Percentiles rank a stretch among this genome's conserved stretches.
These are phyloP conservation scores for Megaustenia siamemsis DNA, from an alignment of 2,888 invertebrate species.

Conservation along the genomic window DNA sequence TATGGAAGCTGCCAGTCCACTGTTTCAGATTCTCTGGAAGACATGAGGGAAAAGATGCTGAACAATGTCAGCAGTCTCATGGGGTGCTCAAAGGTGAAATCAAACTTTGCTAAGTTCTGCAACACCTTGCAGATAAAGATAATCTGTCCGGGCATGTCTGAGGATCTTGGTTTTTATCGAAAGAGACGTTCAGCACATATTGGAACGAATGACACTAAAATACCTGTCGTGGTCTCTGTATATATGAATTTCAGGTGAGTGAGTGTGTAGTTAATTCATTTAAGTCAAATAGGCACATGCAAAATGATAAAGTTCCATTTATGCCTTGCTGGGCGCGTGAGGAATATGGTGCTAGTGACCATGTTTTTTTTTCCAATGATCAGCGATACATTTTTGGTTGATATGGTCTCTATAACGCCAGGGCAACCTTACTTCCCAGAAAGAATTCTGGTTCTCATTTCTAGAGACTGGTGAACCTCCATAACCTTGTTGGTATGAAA, in stretches of 20 bases:
- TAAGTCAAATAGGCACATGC: no score
- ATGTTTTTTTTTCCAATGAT: no score
- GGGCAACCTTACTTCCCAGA: no score
- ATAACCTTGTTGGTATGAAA: no score
- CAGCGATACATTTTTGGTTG: no score
- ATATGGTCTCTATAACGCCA: no score
- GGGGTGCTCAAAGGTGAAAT: constrained; percentile 3
- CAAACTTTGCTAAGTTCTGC: constrained; percentile 26
- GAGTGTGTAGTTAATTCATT: background rate
- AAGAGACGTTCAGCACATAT: background rate
- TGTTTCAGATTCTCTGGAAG: background rate
- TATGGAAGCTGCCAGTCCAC: constrained; percentile 2
- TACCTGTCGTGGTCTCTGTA: constrained; percentile 14
- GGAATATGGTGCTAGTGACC: no score
- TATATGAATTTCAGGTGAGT: constrained; percentile 41
- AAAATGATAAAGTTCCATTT: no score
- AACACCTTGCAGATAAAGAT: constrained; percentile 6
- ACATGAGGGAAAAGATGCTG: background rate
- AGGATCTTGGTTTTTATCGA: background rate
- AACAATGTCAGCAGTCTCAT: background rate
- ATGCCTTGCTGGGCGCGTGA: no score
- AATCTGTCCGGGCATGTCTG: background rate
- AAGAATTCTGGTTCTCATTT: no score
- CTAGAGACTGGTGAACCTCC: no score
- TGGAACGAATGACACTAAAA: background rate